Conservation (phyloP, 2,113 vertebrate genomes). For the Cercocebus atys region DNA sequence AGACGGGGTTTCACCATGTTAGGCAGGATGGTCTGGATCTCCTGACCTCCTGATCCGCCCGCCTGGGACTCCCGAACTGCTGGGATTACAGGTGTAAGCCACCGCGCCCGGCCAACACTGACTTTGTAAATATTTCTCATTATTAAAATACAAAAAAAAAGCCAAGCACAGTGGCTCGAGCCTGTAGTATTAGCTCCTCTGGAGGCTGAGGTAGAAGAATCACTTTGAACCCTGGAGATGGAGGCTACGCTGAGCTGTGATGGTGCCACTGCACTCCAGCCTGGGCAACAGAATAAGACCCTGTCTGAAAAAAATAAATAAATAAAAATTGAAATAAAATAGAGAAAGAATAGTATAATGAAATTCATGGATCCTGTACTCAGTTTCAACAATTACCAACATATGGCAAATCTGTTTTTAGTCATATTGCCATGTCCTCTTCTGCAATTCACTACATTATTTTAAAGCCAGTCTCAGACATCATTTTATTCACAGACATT, state of each 20-base stretch:
- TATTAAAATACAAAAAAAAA: constrained; percentile 17
- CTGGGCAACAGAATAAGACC: not conserved
- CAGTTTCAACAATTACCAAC: constrained; percentile 43
- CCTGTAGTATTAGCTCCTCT: not conserved
- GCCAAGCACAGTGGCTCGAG: not conserved
- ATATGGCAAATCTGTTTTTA: constrained; percentile 64
- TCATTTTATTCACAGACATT: constrained; percentile 13
- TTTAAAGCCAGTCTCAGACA: constrained; percentile 43
- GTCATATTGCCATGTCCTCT: not conserved
- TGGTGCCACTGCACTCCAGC: not conserved
- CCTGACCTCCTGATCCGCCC: too few species aligned
- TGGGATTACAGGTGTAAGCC: too few species aligned
- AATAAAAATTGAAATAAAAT: not conserved
- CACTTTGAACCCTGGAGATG: not conserved
- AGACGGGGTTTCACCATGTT: too few species aligned
- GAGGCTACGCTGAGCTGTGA: not conserved
- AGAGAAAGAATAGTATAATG: constrained; percentile 34
- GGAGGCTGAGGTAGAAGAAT: not conserved
- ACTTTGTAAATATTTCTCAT: constrained; percentile 49
- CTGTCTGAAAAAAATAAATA: not conserved
- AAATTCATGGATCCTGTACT: not conserved
- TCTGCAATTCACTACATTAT: constrained; percentile 18
- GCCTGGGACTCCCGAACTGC: too few species aligned
- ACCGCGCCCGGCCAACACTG: not conserved
- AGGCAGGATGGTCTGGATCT: too few species aligned